Evolutionary conservation across 2,888 invertebrate species (phyloP).

Genomic region (Scelioninae gen. 2): DNA sequence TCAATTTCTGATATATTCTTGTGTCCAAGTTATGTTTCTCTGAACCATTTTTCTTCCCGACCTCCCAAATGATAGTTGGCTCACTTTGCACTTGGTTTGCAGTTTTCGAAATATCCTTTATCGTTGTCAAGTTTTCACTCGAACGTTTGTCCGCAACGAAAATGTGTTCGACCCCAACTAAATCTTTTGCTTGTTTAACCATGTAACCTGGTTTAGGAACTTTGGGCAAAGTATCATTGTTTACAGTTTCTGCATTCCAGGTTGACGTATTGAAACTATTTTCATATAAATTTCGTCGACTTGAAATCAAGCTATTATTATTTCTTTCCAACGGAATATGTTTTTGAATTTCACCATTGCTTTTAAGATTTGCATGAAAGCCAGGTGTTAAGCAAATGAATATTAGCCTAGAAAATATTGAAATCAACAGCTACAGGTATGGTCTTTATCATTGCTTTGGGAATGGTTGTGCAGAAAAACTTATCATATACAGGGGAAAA

Average conservation of each 20-base stretch:
- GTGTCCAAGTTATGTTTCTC: constrained; percentile 39
- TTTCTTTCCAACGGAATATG: constrained; percentile 27
- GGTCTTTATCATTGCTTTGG: too few relatives aligned
- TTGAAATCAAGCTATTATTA: constrained; percentile 2
- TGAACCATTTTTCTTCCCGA: constrained; percentile 51
- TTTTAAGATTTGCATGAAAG: constrained; percentile 2
- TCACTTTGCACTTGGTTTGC: constrained; percentile 15
- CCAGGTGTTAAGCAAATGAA: constrained; percentile 25
- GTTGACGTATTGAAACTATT: constrained; percentile 10
- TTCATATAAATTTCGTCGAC: constrained; percentile 2
- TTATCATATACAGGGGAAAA: too few relatives aligned
- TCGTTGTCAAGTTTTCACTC: constrained; percentile 16
- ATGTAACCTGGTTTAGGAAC: constrained; percentile 41
- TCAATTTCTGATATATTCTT: constrained; percentile 3
- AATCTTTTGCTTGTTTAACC: constrained; percentile 41
- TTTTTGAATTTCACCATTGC: constrained; percentile 38
- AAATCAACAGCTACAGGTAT: too few relatives aligned
- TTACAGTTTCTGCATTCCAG: constrained; percentile 1
- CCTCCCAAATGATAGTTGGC: constrained; percentile 17
- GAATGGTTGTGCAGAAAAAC: too few relatives aligned
- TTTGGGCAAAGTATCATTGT: constrained; percentile 25
- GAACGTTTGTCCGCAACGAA: background rate
- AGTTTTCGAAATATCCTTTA: constrained; percentile 14
- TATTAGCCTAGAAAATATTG: constrained; percentile 40
- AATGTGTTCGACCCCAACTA: constrained; percentile 10